Percentiles rank a stretch among this genome's conserved stretches.
Evolutionary conservation across 2,113 vertebrate genomes (phyloP).

Genomic region (Micromys minutus): DNA sequence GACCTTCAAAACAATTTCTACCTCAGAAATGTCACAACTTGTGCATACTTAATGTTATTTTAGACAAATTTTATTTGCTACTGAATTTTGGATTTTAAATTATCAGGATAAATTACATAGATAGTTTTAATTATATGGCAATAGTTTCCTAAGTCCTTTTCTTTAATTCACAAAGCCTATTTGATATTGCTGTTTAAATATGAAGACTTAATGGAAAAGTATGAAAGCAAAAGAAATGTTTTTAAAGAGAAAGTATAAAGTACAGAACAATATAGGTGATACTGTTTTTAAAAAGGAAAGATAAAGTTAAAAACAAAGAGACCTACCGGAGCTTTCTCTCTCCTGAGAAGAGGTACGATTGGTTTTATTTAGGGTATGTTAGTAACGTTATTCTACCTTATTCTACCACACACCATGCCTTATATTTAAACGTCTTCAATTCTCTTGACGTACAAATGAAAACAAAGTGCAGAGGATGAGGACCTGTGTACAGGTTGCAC

Average conservation of each 20-base stretch:
- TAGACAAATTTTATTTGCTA: not conserved
- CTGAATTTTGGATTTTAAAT: constrained; percentile 29
- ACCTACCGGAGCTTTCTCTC: not conserved
- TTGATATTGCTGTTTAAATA: constrained; percentile 44
- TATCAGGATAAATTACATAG: constrained; percentile 25
- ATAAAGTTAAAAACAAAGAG: constrained; percentile 41
- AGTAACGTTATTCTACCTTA: not conserved
- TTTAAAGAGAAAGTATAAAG: constrained; percentile 51
- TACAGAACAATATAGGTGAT: not conserved
- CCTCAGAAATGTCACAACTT: constrained; percentile 1
- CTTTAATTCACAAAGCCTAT: constrained; percentile 19
- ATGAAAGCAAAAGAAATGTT: constrained; percentile 30
- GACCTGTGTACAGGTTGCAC: not conserved
- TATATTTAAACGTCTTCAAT: constrained; percentile 16
- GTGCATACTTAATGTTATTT: constrained; percentile 11
- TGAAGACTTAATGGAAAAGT: constrained; percentile 14
- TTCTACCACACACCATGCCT: not conserved
- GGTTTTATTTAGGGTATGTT: not conserved
- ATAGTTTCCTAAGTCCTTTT: constrained; percentile 15
- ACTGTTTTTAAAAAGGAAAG: not conserved
- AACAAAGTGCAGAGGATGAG: constrained; percentile 9
- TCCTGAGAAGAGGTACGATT: not conserved
- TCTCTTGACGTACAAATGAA: not conserved
- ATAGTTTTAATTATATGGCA: not conserved
- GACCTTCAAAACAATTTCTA: constrained; percentile 24